Conservation (phyloP, 2,113 vertebrate genomes). For the Harpagus bidentatus region DNA sequence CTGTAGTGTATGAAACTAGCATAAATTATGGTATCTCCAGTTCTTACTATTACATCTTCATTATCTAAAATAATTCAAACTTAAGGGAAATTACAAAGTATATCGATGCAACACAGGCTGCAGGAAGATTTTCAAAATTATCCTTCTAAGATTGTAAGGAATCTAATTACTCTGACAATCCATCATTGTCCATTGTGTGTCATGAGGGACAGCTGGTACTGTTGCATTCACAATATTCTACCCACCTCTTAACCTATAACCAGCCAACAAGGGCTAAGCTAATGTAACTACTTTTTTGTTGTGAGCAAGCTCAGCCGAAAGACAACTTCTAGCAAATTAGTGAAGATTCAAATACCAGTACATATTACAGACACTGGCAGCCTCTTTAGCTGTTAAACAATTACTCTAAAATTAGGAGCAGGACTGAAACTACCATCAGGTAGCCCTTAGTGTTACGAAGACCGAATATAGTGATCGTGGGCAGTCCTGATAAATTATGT, state of each 20-base stretch:
- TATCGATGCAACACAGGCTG: neutral
- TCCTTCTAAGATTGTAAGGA: neutral
- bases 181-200: neutral
- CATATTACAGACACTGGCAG: neutral
- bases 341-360: neutral
- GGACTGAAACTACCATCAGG: neutral
- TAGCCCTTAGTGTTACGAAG: neutral
- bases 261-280: neutral
- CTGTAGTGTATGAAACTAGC: neutral
- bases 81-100: neutral
- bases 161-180: neutral
- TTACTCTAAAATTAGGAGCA: neutral
- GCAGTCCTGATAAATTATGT: neutral
- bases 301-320: neutral
- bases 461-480: neutral
- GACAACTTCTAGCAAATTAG: neutral
- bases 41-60: neutral
- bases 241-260: neutral
- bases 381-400: neutral
- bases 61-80: slow-evolving; percentile 12
- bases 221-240: neutral
- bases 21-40: neutral
- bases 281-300: neutral
- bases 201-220: neutral
- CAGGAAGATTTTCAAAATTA: neutral